Conservation (phyloP, 2,888 invertebrate genomes). For the Sphaeridia pumilis region DNA sequence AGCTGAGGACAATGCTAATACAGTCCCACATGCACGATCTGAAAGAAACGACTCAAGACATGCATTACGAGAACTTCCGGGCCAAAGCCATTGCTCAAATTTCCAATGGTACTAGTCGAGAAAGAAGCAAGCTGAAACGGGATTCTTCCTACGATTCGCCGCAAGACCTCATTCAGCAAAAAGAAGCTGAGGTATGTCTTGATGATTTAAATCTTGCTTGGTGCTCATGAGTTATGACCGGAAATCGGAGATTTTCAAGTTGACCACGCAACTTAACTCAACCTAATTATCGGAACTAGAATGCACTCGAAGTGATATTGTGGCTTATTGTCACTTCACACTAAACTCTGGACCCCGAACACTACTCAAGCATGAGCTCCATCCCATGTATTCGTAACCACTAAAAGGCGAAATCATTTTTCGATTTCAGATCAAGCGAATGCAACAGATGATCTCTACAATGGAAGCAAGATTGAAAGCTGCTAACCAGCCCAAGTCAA, state of each 20-base stretch:
- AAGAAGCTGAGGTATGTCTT: slow-evolving; percentile 84
- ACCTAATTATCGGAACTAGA: no score
- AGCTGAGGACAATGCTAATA: slow-evolving; percentile 75
- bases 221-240: no score
- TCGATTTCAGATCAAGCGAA: slow-evolving; percentile 76
- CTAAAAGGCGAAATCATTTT: no score
- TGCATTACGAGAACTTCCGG: slow-evolving; percentile 89
- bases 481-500: slow-evolving; percentile 39
- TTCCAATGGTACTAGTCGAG: slow-evolving; percentile 73
- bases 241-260: no score
- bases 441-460: slow-evolving; percentile 94
- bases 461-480: slow-evolving; percentile 70
- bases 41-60: slow-evolving; percentile 85
- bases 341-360: no score
- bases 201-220: no score
- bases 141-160: slow-evolving; percentile 61
- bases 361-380: no score
- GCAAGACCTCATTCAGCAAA: slow-evolving; percentile 75
- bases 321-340: no score
- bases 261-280: no score
- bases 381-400: no score
- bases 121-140: slow-evolving; percentile 84
- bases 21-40: slow-evolving; percentile 97
- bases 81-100: slow-evolving; percentile 91
- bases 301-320: no score